Conservation (phyloP, 2,797 vertebrate species). For the Oceanodroma leucorhoa region DNA sequence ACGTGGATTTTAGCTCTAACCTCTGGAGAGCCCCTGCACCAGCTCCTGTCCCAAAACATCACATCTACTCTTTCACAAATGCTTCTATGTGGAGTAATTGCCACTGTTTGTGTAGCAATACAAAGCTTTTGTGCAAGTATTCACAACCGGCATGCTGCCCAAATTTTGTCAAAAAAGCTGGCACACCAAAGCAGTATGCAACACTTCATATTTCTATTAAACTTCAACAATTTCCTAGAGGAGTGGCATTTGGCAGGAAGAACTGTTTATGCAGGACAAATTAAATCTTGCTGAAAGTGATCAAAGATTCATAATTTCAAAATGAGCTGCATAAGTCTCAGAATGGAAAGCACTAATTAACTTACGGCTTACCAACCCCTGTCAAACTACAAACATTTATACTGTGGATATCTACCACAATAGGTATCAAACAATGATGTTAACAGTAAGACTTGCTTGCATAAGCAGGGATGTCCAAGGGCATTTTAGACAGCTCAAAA, state of each 20-base stretch:
- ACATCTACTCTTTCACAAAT: not conserved
- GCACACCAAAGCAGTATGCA: not conserved
- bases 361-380: rapidly evolving
- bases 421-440: not conserved
- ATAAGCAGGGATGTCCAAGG: not conserved
- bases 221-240: not conserved
- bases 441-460: not conserved
- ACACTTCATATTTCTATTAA: not conserved
- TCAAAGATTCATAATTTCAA: not conserved
- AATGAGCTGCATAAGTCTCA: not conserved
- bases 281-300: not conserved
- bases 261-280: not conserved
- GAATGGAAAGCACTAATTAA: not conserved
- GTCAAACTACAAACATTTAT: not conserved
- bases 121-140: not conserved
- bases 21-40: not conserved
- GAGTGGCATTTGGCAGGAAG: not conserved
- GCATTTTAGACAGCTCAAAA: not conserved
- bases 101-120: not conserved
- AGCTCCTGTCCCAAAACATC: not conserved
- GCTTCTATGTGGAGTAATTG: not conserved
- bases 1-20: not conserved
- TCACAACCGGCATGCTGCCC: not conserved
- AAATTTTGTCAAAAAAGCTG: not conserved
- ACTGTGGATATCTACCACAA: not conserved